Percentiles rank a stretch among this genome's conserved stretches.
phyloP scores from a whole-genome alignment of 30 jellyfish, hydroid and myxozoan species.

The Haliclystus octoradiatus region DNA sequence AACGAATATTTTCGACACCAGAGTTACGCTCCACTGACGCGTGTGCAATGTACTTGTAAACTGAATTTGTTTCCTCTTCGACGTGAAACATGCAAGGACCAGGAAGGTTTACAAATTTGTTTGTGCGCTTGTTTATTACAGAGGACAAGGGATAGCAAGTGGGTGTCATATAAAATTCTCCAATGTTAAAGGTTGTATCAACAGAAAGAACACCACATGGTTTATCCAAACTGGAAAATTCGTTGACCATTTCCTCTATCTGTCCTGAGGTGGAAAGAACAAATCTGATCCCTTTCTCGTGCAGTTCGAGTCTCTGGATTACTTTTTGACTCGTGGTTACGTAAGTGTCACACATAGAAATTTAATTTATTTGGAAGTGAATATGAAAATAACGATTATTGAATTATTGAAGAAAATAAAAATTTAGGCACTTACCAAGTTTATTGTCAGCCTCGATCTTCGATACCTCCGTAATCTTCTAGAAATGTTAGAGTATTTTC shows the following conservation, averaged over 20 bases:
- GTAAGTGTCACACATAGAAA: too few species aligned
- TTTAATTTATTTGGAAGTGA: too few species aligned
- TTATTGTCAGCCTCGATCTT: too few species aligned
- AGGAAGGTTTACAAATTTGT: not conserved
- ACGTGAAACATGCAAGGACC: constrained; percentile 4
- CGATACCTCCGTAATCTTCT: too few species aligned
- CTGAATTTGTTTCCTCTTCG: not conserved
- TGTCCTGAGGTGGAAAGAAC: not conserved
- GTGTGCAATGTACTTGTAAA: not conserved
- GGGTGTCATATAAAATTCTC: not conserved
- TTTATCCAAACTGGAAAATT: not conserved
- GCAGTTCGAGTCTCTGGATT: not conserved
- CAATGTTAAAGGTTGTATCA: constrained; percentile 2
- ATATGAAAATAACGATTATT: too few species aligned
- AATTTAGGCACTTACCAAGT: too few species aligned
- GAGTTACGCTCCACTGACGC: not conserved
- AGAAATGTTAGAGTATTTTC: too few species aligned
- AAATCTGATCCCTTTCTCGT: constrained; percentile 1
- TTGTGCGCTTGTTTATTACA: not conserved
- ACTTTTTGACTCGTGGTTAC: too few species aligned
- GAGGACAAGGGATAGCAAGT: not conserved
- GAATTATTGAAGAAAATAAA: too few species aligned
- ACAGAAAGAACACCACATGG: not conserved
- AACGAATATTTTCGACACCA: not conserved
- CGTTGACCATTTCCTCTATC: not conserved